Evolutionary conservation across 2,797 vertebrate genomes (phyloP).

Genomic region (Forpus xanthops): DNA sequence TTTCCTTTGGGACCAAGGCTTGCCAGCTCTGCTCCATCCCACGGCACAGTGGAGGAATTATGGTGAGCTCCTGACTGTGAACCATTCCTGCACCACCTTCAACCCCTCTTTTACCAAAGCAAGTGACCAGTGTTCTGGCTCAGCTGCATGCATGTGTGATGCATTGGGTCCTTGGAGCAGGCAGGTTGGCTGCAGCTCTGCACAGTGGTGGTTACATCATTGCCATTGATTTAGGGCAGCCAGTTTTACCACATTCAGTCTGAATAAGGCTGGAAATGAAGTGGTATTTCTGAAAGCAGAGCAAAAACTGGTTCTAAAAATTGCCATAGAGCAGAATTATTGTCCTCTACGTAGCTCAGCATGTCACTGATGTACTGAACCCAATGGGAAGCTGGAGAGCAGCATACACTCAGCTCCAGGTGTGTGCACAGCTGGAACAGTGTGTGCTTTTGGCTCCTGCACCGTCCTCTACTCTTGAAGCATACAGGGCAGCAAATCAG

Average conservation of each 20-base stretch:
- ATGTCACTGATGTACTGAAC: background rate
- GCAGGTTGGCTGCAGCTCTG: background rate
- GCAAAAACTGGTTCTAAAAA: background rate
- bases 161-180: background rate
- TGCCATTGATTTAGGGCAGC: background rate
- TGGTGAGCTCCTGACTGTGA: background rate
- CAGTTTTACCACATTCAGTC: background rate
- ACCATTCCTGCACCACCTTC: background rate
- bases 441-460: fast-evolving
- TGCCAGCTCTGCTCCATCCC: background rate
- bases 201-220: fast-evolving
- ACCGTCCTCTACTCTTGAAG: background rate
- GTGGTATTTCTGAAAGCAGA: background rate
- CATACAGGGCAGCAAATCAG: background rate
- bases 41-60: background rate
- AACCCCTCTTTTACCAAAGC: background rate
- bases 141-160: background rate
- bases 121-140: background rate
- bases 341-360: background rate
- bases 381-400: background rate
- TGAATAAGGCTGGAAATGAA: background rate
- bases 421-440: background rate
- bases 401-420: background rate
- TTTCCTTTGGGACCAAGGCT: background rate
- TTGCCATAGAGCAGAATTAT: background rate